Conservation (phyloP, 2,113 vertebrate species). For the Pedionomus torquatus region DNA sequence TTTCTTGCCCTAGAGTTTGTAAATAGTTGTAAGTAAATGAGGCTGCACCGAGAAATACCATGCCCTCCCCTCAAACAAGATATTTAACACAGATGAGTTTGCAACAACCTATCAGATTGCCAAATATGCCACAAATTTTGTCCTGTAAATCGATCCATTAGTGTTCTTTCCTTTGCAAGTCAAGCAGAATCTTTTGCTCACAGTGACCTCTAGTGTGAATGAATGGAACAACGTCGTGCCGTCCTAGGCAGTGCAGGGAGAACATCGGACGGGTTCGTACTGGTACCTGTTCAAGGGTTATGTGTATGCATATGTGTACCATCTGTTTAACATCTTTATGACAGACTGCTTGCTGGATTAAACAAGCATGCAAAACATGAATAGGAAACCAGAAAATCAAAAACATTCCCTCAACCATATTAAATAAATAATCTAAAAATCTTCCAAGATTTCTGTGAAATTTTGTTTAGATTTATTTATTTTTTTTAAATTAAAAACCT, state of each 20-base stretch:
- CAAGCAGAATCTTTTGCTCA: not conserved
- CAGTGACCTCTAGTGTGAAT: constrained; percentile 54
- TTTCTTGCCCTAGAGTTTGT: not conserved
- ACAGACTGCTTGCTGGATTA: not conserved
- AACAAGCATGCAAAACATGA: not conserved
- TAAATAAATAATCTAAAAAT: not conserved
- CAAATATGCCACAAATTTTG: accelerated
- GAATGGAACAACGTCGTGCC: not conserved
- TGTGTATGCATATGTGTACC: not conserved
- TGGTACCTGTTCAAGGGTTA: not conserved
- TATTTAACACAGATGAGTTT: not conserved
- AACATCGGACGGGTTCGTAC: accelerated
- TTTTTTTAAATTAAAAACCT: not conserved
- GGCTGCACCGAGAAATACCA: not conserved
- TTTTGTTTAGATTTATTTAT: not conserved
- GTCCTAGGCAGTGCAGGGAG: accelerated
- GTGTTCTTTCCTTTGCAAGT: not conserved
- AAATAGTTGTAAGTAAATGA: not conserved
- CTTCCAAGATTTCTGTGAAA: not conserved
- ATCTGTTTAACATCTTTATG: not conserved
- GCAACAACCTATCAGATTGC: not conserved
- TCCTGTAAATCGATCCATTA: not conserved
- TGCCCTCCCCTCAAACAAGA: not conserved
- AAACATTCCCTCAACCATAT: not conserved
- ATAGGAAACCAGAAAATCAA: not conserved